phyloP scores from a whole-genome alignment of 2,113 vertebrate genomes.

The Lampris incognitus region DNA sequence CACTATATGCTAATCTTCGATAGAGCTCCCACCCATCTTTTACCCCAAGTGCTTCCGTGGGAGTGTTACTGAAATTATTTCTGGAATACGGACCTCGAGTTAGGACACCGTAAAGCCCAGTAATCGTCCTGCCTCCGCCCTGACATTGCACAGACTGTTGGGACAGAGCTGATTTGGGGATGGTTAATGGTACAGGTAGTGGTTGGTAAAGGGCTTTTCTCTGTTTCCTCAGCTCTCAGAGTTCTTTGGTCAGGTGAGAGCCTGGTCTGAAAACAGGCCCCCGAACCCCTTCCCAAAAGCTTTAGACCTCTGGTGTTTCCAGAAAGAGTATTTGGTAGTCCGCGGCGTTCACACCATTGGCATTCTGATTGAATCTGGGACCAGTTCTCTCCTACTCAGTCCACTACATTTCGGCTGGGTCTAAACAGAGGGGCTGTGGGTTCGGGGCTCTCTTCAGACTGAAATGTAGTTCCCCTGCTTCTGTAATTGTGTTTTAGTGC shows the following conservation, averaged over 20 bases:
- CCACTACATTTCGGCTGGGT: conserved; percentile 32
- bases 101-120: conserved; percentile 8
- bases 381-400: conserved; percentile 19
- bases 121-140: conserved; percentile 29
- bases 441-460: conserved; percentile 75
- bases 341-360: background rate
- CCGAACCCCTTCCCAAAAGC: conserved; percentile 27
- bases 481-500: conserved; percentile 33
- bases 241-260: conserved; percentile 78
- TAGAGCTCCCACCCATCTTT: background rate
- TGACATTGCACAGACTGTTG: conserved; percentile 75
- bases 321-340: conserved; percentile 26
- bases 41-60: conserved; percentile 1
- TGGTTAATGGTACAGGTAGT: conserved; percentile 52
- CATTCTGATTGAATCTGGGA: conserved; percentile 13
- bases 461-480: conserved; percentile 61
- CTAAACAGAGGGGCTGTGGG: conserved; percentile 25
- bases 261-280: conserved; percentile 74
- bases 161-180: conserved; percentile 43
- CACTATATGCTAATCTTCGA: background rate
- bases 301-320: background rate
- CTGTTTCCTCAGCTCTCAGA: conserved; percentile 78
- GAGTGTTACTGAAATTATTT: conserved; percentile 6
- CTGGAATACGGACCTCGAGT: background rate
- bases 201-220: conserved; percentile 75